Evolutionary conservation across 2,113 vertebrate genomes (phyloP).

Genomic region (Oncorhynchus nerka): DNA sequence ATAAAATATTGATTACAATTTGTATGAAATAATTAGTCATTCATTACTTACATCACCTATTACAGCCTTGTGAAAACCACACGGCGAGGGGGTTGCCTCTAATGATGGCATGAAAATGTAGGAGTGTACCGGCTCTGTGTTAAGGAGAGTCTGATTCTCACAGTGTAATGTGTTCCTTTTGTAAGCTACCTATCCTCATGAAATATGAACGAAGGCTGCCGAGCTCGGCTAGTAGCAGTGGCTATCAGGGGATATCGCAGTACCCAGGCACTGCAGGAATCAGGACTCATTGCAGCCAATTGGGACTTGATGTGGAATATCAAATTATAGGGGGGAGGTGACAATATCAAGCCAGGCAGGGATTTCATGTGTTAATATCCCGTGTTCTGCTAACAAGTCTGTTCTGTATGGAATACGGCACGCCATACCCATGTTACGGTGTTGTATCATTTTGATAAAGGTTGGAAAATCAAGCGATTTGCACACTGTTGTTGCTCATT

Average conservation of each 20-base stretch:
- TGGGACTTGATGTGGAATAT: background rate
- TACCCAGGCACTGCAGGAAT: background rate
- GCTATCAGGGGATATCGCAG: background rate
- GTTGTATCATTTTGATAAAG: background rate
- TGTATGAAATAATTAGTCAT: conserved; percentile 15
- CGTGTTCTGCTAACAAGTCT: background rate
- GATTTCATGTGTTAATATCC: background rate
- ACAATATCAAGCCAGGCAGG: background rate
- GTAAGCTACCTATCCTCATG: background rate
- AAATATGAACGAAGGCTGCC: background rate
- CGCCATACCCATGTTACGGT: background rate
- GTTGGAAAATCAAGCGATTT: background rate
- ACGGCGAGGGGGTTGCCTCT: background rate
- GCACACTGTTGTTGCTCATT: background rate
- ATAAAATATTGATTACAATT: background rate
- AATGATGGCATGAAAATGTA: too few species aligned
- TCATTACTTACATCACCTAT: background rate
- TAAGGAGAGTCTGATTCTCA: background rate
- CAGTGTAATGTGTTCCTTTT: background rate
- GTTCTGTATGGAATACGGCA: background rate
- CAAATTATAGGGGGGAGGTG: background rate
- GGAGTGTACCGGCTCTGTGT: too few species aligned
- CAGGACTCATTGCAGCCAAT: background rate
- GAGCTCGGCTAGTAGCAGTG: background rate
- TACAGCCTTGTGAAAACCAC: background rate